phyloP scores from a whole-genome alignment of 2,888 invertebrate species.

The Cyaniris semiargus region DNA sequence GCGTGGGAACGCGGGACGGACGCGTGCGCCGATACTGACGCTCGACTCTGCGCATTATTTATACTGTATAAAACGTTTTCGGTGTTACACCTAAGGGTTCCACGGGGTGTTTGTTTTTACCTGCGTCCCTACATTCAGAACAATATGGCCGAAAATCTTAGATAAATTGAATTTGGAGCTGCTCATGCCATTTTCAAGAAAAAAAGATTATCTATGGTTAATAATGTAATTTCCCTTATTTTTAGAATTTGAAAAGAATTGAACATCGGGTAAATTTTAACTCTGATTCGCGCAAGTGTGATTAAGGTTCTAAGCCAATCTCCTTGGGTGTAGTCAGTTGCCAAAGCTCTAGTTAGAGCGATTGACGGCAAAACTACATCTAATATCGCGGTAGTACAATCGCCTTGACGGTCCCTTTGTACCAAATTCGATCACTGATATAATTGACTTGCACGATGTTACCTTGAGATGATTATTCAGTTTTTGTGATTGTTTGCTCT shows the following conservation, averaged over 20 bases:
- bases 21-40: constrained; percentile 75
- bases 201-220: background rate
- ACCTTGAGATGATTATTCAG: constrained; percentile 43
- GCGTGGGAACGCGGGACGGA: constrained; percentile 75
- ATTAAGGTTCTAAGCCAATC: background rate
- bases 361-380: constrained; percentile 13
- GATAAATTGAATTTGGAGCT: background rate
- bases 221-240: background rate
- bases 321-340: background rate
- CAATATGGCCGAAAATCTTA: background rate
- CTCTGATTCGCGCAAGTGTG: background rate
- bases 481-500: constrained; percentile 32
- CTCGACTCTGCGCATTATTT: constrained; percentile 71
- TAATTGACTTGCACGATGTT: constrained; percentile 43
- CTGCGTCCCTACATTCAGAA: background rate
- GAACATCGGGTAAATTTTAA: background rate
- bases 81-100: constrained; percentile 41
- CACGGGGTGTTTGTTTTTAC: constrained; percentile 10
- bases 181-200: background rate
- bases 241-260: background rate
- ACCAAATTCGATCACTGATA: constrained; percentile 44
- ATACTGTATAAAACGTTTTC: constrained; percentile 45
- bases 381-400: constrained; percentile 32
- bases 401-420: constrained; percentile 45
- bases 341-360: background rate